Base-by-base conservation (phyloP, 1,140 invertebrate genomes). In the Apolygus lucorum region DNA sequence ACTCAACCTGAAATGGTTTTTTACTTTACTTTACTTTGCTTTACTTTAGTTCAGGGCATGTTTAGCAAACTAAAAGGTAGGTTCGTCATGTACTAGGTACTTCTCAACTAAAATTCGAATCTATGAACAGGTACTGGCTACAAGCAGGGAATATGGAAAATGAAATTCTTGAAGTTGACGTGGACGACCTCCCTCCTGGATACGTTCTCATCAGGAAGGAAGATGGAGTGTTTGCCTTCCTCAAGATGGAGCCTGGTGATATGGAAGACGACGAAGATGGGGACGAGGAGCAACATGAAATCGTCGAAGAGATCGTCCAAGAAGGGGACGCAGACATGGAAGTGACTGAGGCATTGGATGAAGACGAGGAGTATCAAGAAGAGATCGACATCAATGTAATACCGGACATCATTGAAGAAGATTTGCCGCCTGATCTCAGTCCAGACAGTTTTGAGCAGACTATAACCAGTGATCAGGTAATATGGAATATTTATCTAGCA, bases 161-260 rank as follows among this genome's bases (percentile, higher is more conserved):
- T n/a, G n/a, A n/a, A n/a, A n/a, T n/a, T n/a, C n/a, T n/a, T n/a
- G n/a, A n/a, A n/a, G n/a, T n/a, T n/a, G n/a, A n/a, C n/a, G n/a
- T n/a, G n/a, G n/a, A n/a, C n/a, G n/a, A n/a, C n/a, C 11, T 59
- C 13, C 54, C 54, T 14, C 11, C 11, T 13, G 54, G 54, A 21
- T 14, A 14, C 54, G 4, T 59, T 59, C 54, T 59, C 54, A 59
- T 59, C 54, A 59, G 54, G 22, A 59, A 59, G 22, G 54, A 59
- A 11, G 22, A 59, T 21, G 54, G 54, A 4, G 13, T 11, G 22
- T 59, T 14, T 24, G 54, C 54, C 22, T 59, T 59, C 22, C 22
- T 59, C 8, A 59, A 59, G 22, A 59, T 59, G 54, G 54, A 59
- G 54, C 22, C 54, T 4, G 22, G 22, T 13, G 54, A 59, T 22